phyloP scores from a whole-genome alignment of 2,797 vertebrate genomes.

The Synanceia verrucosa region DNA sequence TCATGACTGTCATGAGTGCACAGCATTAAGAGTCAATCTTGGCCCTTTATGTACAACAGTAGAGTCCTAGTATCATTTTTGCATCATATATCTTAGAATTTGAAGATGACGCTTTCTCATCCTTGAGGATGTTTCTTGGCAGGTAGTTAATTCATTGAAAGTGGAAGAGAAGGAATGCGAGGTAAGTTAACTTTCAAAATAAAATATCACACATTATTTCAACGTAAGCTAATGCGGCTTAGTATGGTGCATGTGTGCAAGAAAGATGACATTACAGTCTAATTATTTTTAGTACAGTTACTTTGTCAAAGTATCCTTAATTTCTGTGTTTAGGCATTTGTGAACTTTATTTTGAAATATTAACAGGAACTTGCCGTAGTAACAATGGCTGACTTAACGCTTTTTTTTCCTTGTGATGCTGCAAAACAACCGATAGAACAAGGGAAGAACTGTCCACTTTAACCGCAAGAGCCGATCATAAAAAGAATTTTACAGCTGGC shows the following conservation, averaged over 20 bases:
- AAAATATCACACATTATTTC: not conserved
- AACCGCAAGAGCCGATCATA: not conserved
- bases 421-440: conserved; percentile 56
- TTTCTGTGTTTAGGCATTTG: not conserved
- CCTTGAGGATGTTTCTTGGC: not conserved
- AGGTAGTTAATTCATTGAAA: not conserved
- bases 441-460: not conserved
- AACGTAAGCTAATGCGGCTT: too few relatives aligned
- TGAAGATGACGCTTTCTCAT: too few relatives aligned
- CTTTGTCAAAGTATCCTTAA: rapidly evolving
- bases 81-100: not conserved
- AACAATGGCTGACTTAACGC: not conserved
- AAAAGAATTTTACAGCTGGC: not conserved
- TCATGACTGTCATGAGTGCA: too few relatives aligned
- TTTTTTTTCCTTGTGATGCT: conserved; percentile 24
- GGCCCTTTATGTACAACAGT: too few relatives aligned
- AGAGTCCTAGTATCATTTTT: too few relatives aligned
- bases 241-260: not conserved
- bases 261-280: too few relatives aligned
- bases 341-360: conserved; percentile 39
- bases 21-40: too few relatives aligned
- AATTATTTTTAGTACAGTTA: not conserved
- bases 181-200: not conserved
- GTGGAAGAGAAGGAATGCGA: rapidly evolving
- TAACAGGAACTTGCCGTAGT: not conserved